Percentiles rank a stretch among this genome's conserved stretches.
phyloP scores from a whole-genome alignment of 30 jellyfish, hydroid and myxozoan genomes.

The Rhopilema esculentum region DNA sequence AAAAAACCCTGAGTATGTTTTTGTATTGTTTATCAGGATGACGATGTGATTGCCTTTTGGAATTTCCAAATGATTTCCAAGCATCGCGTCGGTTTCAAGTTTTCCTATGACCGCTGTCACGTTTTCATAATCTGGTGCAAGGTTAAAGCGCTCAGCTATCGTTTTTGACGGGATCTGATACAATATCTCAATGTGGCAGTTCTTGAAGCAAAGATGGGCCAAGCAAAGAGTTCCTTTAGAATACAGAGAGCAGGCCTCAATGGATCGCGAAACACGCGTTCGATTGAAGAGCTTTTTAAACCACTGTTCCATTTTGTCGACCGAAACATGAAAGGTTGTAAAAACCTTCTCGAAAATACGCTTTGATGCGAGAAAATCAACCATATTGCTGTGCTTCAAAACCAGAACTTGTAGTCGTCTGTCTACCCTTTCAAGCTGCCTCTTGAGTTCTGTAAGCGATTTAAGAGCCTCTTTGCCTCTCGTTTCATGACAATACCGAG shows the following conservation, averaged over 20 bases:
- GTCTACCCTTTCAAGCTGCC: not conserved
- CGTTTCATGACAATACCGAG: not conserved
- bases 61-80: conserved; percentile 30
- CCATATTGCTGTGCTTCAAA: not conserved
- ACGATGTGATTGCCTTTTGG: conserved; percentile 8
- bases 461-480: not conserved
- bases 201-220: conserved; percentile 20
- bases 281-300: conserved; percentile 12
- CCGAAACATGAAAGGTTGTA: not conserved
- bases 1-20: conserved; percentile 10
- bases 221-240: conserved; percentile 49
- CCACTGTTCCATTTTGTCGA: not conserved
- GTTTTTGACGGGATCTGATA: not conserved
- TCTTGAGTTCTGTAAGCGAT: not conserved
- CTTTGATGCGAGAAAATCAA: not conserved
- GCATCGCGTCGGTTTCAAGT: not conserved
- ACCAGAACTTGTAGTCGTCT: conserved; percentile 7
- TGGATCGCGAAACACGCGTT: not conserved
- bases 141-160: not conserved
- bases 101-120: conserved; percentile 2
- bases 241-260: not conserved
- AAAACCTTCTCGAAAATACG: not conserved
- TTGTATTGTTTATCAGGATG: not conserved
- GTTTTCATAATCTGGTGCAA: not conserved
- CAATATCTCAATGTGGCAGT: not conserved